Conservation (phyloP, 2,113 vertebrate species). For the Chloroceryle aenea region DNA sequence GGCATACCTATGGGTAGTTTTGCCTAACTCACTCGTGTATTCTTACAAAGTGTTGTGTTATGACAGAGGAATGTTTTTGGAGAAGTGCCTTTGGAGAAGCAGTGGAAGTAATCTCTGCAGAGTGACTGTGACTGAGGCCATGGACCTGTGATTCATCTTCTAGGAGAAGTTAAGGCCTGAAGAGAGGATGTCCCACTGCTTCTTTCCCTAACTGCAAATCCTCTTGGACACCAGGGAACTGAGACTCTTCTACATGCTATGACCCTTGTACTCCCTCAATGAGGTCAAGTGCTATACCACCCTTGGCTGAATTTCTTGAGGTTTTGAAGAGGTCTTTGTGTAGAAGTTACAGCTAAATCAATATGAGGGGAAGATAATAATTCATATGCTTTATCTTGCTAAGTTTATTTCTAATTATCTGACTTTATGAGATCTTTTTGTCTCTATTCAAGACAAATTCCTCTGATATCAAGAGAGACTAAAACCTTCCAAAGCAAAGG, state of each 20-base stretch:
- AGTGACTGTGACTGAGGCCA: background rate
- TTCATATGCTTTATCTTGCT: background rate
- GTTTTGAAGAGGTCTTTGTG: background rate
- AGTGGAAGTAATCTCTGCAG: background rate
- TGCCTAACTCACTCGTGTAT: background rate
- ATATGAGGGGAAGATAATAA: background rate
- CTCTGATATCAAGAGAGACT: background rate
- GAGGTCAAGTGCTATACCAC: background rate
- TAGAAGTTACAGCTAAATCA: background rate
- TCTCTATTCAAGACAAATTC: background rate
- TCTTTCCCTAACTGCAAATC: background rate
- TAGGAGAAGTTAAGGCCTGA: background rate
- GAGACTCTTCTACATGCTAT: background rate
- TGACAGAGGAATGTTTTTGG: background rate
- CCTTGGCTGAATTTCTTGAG: background rate
- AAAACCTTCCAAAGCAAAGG: background rate
- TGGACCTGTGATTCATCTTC: background rate
- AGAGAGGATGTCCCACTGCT: background rate
- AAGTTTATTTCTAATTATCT: background rate
- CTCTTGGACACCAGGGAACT: background rate
- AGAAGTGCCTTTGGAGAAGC: background rate
- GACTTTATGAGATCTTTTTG: background rate
- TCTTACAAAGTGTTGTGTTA: background rate
- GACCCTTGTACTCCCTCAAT: background rate
- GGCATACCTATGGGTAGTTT: background rate